Conservation (phyloP, 2,888 invertebrate species). For the Encarsia formosa region DNA sequence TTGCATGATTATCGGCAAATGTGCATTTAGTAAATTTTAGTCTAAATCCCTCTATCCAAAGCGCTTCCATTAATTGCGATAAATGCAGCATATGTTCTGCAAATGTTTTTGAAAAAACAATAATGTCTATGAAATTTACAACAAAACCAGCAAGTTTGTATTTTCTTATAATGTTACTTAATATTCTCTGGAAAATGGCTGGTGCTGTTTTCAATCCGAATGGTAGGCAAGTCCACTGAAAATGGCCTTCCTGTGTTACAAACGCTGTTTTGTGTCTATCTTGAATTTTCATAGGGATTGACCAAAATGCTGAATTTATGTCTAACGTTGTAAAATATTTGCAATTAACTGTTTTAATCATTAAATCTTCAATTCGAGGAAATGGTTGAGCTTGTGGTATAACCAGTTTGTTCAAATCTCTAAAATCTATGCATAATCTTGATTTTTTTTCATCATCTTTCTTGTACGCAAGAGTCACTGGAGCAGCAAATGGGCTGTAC, state of each 20-base stretch:
- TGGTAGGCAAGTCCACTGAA: constrained; percentile 28
- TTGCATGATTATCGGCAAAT: constrained; percentile 23
- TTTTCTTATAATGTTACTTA: constrained; percentile 25
- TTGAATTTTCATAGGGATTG: constrained; percentile 24
- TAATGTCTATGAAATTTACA: constrained; percentile 33
- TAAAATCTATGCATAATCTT: constrained; percentile 30
- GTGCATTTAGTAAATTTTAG: constrained; percentile 29
- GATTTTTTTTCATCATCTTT: constrained; percentile 29
- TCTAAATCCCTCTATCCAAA: constrained; percentile 29
- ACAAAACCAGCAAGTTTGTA: constrained; percentile 26
- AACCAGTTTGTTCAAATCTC: constrained; percentile 28
- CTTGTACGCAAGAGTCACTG: constrained; percentile 29
- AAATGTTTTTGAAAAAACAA: constrained; percentile 30
- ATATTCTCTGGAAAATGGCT: constrained; percentile 28
- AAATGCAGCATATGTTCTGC: constrained; percentile 31
- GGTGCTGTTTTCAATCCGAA: constrained; percentile 27
- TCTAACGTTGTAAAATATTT: constrained; percentile 25
- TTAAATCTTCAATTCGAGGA: constrained; percentile 20
- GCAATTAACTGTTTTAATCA: constrained; percentile 16
- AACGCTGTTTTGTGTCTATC: constrained; percentile 29
- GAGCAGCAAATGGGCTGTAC: constrained; percentile 30
- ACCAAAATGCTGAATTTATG: constrained; percentile 28
- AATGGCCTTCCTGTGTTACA: constrained; percentile 30
- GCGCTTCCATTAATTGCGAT: constrained; percentile 27
- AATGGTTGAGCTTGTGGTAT: constrained; percentile 23